Percentiles rank a stretch among this genome's conserved stretches.
phyloP scores from a whole-genome alignment of 2,888 invertebrate genomes.

The Pristionchus entomophagus region DNA sequence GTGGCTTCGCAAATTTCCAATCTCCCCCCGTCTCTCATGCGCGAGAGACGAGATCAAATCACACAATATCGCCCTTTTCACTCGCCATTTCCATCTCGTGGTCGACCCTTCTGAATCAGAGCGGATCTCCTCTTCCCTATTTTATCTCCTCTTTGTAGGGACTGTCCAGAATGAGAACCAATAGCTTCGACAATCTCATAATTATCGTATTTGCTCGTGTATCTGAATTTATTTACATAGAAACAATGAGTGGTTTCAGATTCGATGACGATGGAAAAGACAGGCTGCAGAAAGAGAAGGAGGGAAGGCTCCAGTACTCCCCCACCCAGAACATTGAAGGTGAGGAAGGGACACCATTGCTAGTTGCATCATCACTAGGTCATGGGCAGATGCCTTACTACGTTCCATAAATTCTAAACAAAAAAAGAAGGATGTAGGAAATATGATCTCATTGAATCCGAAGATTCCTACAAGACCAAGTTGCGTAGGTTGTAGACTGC shows the following conservation, averaged over 20 bases:
- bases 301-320: not conserved
- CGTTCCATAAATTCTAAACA: not conserved
- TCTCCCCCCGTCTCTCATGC: not conserved
- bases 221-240: not conserved
- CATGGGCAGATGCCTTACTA: too few relatives aligned
- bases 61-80: not conserved
- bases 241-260: not conserved
- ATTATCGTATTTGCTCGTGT: not conserved
- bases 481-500: too few relatives aligned
- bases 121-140: too few relatives aligned
- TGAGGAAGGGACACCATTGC: too few relatives aligned
- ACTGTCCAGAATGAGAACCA: too few relatives aligned
- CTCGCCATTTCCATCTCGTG: not conserved
- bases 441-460: not conserved
- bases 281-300: not conserved
- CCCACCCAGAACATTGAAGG: slow-evolving; percentile 21
- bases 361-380: too few relatives aligned
- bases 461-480: too few relatives aligned
- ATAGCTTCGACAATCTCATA: too few relatives aligned
- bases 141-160: too few relatives aligned
- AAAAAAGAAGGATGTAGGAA: not conserved
- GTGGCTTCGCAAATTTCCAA: slow-evolving; percentile 11
- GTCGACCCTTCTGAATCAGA: too few relatives aligned
- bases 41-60: not conserved
- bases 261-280: slow-evolving; percentile 7